Evolutionary conservation across 2,113 vertebrate species (phyloP), one percentile per base, ranked within the genome.

Genomic region (Scomber japonicus): DNA sequence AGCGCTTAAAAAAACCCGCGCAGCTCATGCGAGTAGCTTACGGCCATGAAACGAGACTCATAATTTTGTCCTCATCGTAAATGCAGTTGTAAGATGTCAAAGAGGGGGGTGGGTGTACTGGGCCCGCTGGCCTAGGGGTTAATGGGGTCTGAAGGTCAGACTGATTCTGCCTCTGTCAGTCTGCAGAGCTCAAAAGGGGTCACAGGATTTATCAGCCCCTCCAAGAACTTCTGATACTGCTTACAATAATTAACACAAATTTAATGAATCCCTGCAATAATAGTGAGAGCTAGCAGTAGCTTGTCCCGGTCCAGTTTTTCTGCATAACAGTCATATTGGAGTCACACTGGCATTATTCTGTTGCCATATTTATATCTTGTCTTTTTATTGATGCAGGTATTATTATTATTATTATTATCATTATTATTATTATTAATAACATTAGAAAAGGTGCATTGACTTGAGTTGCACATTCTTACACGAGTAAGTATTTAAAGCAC

Each of bases 101-200:
- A 31, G 24, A 11, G 60, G 4, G 68, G 63, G 62, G 27, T 68
- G 40, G 74, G 53, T 59, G 7, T 60, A n/a, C 48, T 46, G 14
- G 51, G 50, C n/a, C 54, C 69, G 27, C 51, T 78, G 73, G 76
- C 63, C 54, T 31, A 14, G 44, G 70, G 79, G 89, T 88, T 82
- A 83, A 87, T 85, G 68, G 75, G 80, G 64, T 88, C 74, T 70
- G 45, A 44, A 69, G 71, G 78, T 80, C 72, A 88, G 86, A 79
- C 80, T 24, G 68, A 78, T 79, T 75, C 24, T 63, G 46, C n/a
- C 19, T 70, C 80, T 81, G 66, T 85, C 64, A 72, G 66, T 64
- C 54, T 69, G 44, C 27, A 8, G 56, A 67, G 60, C 77, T 82
- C 45, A 67, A 78, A 80, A 65, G 56, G 56, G 45, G 30, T 17